Percentiles rank a stretch among this genome's conserved stretches.
Conservation (phyloP, 2,888 invertebrate species). For the Cephalotes varians region DNA sequence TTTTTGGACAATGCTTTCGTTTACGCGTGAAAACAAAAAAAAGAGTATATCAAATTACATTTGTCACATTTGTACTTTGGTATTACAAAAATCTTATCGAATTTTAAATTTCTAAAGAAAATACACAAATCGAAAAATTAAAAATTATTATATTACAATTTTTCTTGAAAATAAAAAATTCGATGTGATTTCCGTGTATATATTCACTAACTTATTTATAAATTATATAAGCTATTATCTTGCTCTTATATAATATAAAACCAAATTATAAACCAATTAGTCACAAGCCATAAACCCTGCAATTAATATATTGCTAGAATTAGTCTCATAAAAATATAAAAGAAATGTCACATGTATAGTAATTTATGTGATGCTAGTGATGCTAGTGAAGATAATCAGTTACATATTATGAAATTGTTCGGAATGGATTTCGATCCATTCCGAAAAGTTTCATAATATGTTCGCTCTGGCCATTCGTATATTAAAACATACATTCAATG, state of each 20-base stretch:
- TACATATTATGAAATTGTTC: too few species aligned
- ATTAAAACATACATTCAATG: slow-evolving; percentile 71
- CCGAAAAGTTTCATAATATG: too few species aligned
- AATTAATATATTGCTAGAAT: slow-evolving; percentile 61
- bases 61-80: background rate
- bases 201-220: slow-evolving; percentile 50
- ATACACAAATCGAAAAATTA: background rate
- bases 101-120: slow-evolving; percentile 22
- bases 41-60: slow-evolving; percentile 7
- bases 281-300: slow-evolving; percentile 72
- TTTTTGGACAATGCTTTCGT: background rate
- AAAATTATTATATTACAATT: slow-evolving; percentile 13
- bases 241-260: slow-evolving; percentile 26
- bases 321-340: slow-evolving; percentile 66
- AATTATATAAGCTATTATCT: slow-evolving; percentile 38
- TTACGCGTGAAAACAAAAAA: slow-evolving; percentile 36
- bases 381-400: slow-evolving; percentile 61
- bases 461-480: slow-evolving; percentile 63
- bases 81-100: slow-evolving; percentile 9
- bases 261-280: slow-evolving; percentile 67
- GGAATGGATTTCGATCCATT: too few species aligned
- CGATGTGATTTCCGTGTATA: background rate
- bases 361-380: slow-evolving; percentile 72
- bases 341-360: slow-evolving; percentile 58
- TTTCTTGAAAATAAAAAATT: background rate